These are phyloP conservation scores for Macrotrachela quadricornifera DNA, from an alignment of 1,140 invertebrate genomes.

Conservation along the genomic window DNA sequence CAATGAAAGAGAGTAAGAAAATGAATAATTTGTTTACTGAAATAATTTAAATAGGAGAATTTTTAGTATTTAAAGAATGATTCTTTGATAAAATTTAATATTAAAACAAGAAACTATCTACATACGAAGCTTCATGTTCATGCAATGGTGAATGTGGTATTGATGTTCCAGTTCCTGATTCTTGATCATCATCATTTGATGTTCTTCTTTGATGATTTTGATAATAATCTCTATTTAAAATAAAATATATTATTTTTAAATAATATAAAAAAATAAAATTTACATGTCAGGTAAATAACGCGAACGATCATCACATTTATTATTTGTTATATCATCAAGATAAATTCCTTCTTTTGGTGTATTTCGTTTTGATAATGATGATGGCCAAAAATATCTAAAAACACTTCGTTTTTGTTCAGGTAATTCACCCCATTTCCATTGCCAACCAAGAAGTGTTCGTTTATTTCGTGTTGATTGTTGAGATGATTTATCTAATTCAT, in stretches of 20 bases:
- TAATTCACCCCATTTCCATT: conserved; percentile 88
- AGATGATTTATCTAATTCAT: conserved; percentile 41
- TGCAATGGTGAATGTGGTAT: conserved; percentile 59
- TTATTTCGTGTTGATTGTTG: conserved; percentile 9
- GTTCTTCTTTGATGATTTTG: neutral
- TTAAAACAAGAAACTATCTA: too few relatives aligned
- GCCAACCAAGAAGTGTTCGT: conserved; percentile 38
- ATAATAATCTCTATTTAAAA: conserved; percentile 5
- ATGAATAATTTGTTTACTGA: too few relatives aligned
- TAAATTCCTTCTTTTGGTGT: conserved; percentile 60
- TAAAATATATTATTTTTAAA: conserved; percentile 2
- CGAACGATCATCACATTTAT: conserved; percentile 49
- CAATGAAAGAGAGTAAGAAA: too few relatives aligned
- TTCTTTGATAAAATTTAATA: too few relatives aligned
- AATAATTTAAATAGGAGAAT: too few relatives aligned
- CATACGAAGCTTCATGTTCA: conserved; percentile 11
- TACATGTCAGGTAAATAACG: too few relatives aligned
- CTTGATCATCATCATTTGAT: conserved; percentile 58
- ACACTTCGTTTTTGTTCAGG: conserved; percentile 31
- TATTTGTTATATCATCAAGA: conserved; percentile 53
- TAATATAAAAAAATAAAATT: too few relatives aligned
- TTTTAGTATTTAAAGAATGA: too few relatives aligned
- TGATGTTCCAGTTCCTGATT: conserved; percentile 78
- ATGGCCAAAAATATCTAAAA: neutral
- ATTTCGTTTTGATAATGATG: conserved; percentile 14